These are phyloP conservation scores for Prolemur simus DNA, from an alignment of 2,113 vertebrate genomes.

Conservation along the genomic window DNA sequence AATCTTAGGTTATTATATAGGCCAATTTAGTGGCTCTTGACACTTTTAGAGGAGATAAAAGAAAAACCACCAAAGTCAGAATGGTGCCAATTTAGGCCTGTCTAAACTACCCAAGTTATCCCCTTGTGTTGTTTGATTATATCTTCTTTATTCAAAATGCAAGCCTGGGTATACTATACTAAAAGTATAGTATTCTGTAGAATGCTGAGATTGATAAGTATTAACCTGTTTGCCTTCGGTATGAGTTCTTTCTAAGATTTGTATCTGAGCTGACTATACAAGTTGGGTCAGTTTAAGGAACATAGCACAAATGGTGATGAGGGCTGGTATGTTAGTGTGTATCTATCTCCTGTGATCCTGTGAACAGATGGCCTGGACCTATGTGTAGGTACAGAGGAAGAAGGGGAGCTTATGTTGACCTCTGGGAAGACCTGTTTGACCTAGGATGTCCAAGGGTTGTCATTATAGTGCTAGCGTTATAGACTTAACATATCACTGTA, in stretches of 20 bases:
- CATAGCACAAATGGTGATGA: not conserved
- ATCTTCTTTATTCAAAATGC: not conserved
- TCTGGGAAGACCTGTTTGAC: not conserved
- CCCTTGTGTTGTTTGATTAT: not conserved
- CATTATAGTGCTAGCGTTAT: not conserved
- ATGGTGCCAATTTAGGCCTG: not conserved
- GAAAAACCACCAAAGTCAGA: not conserved
- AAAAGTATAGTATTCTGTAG: not conserved
- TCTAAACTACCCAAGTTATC: not conserved
- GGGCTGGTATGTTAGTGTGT: not conserved
- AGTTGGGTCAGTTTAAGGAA: not conserved
- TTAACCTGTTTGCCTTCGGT: not conserved
- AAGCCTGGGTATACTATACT: not conserved
- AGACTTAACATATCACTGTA: not conserved
- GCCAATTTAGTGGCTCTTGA: not conserved
- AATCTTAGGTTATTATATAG: not conserved
- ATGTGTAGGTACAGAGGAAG: not conserved
- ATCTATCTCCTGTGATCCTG: too few species aligned
- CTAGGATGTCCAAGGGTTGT: not conserved
- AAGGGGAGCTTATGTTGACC: not conserved
- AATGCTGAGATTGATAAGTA: not conserved
- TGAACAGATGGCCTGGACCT: not conserved
- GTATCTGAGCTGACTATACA: not conserved
- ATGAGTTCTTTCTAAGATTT: not conserved
- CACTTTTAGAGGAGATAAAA: not conserved